A percentile compares a stretch with the other conserved stretches of the same genome.
phyloP scores from a whole-genome alignment of 2,113 vertebrate genomes.

The Propithecus coquereli region DNA sequence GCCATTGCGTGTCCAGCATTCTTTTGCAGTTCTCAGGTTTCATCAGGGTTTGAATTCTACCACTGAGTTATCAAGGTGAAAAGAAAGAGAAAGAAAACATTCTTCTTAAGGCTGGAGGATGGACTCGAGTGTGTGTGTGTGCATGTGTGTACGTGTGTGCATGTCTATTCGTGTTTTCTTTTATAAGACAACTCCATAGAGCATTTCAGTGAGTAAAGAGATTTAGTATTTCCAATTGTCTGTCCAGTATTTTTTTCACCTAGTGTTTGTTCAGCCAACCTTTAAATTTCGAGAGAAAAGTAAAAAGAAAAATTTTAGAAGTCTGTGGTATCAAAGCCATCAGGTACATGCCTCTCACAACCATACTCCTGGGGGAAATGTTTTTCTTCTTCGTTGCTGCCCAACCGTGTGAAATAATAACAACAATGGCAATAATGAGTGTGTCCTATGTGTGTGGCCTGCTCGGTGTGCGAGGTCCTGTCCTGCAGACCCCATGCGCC shows the following conservation, averaged over 20 bases:
- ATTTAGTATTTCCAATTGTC: background rate
- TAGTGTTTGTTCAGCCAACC: background rate
- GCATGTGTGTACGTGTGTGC: background rate
- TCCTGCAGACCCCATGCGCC: background rate
- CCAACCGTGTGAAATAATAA: no score
- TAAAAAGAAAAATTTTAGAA: background rate
- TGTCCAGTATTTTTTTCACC: background rate
- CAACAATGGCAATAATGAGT: rapidly evolving
- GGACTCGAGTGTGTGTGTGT: no score
- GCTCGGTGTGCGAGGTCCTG: background rate
- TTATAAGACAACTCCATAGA: background rate
- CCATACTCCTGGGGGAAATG: background rate
- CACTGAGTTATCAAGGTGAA: background rate
- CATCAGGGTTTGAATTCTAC: background rate
- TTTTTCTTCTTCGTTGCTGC: background rate
- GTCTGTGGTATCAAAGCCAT: background rate
- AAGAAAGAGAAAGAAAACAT: background rate
- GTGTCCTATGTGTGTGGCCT: rapidly evolving
- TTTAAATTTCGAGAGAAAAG: background rate
- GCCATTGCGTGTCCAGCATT: background rate
- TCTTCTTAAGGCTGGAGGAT: background rate
- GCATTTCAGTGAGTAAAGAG: background rate
- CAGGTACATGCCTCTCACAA: background rate
- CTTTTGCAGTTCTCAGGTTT: background rate
- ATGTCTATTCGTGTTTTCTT: background rate